Evolutionary conservation across 2,797 vertebrate species (phyloP).

Genomic region (Gephyroberyx darwinii): DNA sequence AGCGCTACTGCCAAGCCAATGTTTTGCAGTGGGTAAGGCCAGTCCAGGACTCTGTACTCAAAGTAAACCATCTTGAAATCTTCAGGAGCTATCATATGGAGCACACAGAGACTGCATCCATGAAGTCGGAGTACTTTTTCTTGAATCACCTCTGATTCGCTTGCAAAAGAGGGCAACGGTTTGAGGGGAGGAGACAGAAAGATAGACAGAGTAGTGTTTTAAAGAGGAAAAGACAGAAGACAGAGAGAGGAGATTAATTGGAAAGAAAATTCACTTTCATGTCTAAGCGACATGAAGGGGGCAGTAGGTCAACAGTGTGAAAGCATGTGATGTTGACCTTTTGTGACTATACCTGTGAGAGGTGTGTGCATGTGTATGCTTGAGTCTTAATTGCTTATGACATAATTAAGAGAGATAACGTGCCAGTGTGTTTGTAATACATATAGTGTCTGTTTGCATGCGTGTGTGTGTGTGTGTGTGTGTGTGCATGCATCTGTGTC

Average conservation of each 20-base stretch:
- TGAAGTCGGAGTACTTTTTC: not conserved
- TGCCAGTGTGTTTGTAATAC: conserved; percentile 35
- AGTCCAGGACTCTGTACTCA: not conserved
- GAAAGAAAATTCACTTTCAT: not conserved
- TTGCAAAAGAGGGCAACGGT: not conserved
- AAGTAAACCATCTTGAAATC: conserved; percentile 3
- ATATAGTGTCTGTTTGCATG: conserved; percentile 40
- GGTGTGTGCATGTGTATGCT: not conserved
- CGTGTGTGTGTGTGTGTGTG: conserved; percentile 54
- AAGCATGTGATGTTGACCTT: conserved; percentile 22
- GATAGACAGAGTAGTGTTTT: not conserved
- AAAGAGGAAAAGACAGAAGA: conserved; percentile 2
- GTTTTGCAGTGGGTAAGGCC: not conserved
- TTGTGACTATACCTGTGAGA: conserved; percentile 23
- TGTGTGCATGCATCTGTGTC: conserved; percentile 70
- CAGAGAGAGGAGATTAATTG: not conserved
- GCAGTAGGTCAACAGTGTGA: not conserved
- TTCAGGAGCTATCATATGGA: conserved; percentile 6
- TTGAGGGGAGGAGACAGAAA: not conserved
- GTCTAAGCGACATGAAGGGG: conserved; percentile 1
- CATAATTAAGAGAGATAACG: conserved; percentile 18
- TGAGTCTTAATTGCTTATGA: not conserved
- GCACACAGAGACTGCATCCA: not conserved
- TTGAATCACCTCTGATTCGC: too few relatives aligned
- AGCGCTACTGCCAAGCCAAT: not conserved